Evolutionary conservation across 1,140 invertebrate species (phyloP).

Genomic region (Tetramorium parvispinum): DNA sequence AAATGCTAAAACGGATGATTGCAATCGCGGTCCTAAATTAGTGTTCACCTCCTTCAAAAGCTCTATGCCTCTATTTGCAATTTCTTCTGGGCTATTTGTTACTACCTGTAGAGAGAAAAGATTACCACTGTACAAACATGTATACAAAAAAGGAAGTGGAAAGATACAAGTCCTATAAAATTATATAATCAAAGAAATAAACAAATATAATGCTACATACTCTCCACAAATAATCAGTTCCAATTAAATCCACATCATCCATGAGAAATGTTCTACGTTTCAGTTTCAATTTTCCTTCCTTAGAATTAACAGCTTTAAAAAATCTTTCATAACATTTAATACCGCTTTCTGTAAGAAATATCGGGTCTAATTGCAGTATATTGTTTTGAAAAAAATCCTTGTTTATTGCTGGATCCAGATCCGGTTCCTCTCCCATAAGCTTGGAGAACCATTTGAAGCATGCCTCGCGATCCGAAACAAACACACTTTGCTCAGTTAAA

Average conservation of each 20-base stretch:
- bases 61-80: conserved; percentile 96
- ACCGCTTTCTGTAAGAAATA: conserved; percentile 96
- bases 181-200: conserved; percentile 17
- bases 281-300: conserved; percentile 96
- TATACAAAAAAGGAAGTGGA: background rate
- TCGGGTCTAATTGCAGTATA: conserved; percentile 96
- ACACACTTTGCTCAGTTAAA: conserved; percentile 96
- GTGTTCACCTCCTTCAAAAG: conserved; percentile 97
- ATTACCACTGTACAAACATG: background rate
- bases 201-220: conserved; percentile 85
- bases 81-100: conserved; percentile 95
- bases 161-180: background rate
- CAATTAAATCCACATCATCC: conserved; percentile 96
- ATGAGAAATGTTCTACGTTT: conserved; percentile 93
- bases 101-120: conserved; percentile 89
- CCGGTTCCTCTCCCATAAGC: conserved; percentile 98
- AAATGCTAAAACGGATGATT: conserved; percentile 91
- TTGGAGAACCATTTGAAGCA: conserved; percentile 99
- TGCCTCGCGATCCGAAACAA: conserved; percentile 96
- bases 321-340: conserved; percentile 98
- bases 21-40: conserved; percentile 94
- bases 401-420: conserved; percentile 98
- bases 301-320: conserved; percentile 98
- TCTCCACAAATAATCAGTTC: conserved; percentile 98
- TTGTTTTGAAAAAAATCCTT: conserved; percentile 98